Base-by-base conservation (phyloP, 1,140 invertebrate genomes). In the Drosophila tsacasi region DNA sequence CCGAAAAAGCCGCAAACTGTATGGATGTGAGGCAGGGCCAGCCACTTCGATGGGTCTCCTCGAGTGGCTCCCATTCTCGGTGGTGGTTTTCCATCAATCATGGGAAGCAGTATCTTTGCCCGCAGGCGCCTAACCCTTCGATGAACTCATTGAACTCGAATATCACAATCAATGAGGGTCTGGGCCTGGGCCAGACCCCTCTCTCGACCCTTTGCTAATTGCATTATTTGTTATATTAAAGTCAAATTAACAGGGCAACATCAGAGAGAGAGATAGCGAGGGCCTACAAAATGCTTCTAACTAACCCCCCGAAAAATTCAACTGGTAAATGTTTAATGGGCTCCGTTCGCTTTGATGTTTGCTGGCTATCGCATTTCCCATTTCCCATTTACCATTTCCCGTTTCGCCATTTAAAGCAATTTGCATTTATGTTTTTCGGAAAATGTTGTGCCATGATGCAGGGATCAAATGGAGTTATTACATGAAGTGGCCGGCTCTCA, bases 201-300 rank as follows among this genome's bases (percentile, higher is more conserved):
- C n/a, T 37, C 58, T 79, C 63, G 62, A 69, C 47, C 62, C 52
- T 39, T 59, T 68, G 44, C 52, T 89, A 89, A 89, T 89, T 89
- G 77, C 78, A 89, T 89, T 84, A 89, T 84, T 78, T 81, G 69
- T 75, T 83, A 73, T 81, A 89, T 84, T 79, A 89, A 89, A 81
- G 81, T 90, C 84, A 81, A 84, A 69, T 76, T 82, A 83, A 83
- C 64, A 42, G 30, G 25, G 66, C 55, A 73, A 73, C 73, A 76
- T 50, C 71, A 64, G 4, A 55, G 50, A 32, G 50, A 8, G 15
- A 7, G 15, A 23, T 13, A 23, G 21, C 2, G 39, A 71, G 52
- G 68, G 32, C 63, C 54, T 30, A 27, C 32, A 23, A 32, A 59
- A n/a, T 27, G 25, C 1, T 50, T 2, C 54, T 57, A 37, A 23